These are phyloP conservation scores for Acropternis orthonyx DNA, from an alignment of 2,797 vertebrate genomes.

Conservation along the genomic window DNA sequence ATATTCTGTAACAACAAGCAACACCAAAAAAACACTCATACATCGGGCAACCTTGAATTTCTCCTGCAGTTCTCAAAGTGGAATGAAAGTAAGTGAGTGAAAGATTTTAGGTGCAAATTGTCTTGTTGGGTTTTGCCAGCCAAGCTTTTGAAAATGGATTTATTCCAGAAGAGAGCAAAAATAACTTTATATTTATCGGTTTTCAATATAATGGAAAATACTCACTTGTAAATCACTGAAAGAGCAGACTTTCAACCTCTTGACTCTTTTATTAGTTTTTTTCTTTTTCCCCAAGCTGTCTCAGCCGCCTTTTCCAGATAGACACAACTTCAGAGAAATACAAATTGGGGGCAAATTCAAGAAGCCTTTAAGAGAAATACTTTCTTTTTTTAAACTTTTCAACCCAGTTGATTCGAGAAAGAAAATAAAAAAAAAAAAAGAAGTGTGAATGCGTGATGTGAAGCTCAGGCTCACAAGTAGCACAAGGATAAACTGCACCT, in stretches of 20 bases:
- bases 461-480: neutral
- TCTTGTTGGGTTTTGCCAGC: neutral
- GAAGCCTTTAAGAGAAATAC: neutral
- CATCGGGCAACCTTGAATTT: slow-evolving; percentile 6
- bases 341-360: neutral
- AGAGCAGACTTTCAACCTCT: neutral
- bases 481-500: neutral
- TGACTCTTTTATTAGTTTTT: neutral
- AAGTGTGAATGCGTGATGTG: neutral
- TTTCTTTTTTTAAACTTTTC: neutral
- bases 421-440: neutral
- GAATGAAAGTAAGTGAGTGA: neutral
- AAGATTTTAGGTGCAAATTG: neutral
- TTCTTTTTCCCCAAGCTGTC: accelerated
- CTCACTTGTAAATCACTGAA: neutral
- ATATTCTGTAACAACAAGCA: neutral
- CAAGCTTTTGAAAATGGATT: neutral
- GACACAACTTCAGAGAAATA: neutral
- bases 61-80: neutral
- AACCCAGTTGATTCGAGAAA: neutral
- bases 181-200: neutral
- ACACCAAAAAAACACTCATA: neutral
- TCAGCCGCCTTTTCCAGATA: neutral
- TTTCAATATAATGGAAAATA: neutral
- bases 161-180: neutral